Conservation (phyloP, 2,113 vertebrate genomes). For the Zosterops japonicus region DNA sequence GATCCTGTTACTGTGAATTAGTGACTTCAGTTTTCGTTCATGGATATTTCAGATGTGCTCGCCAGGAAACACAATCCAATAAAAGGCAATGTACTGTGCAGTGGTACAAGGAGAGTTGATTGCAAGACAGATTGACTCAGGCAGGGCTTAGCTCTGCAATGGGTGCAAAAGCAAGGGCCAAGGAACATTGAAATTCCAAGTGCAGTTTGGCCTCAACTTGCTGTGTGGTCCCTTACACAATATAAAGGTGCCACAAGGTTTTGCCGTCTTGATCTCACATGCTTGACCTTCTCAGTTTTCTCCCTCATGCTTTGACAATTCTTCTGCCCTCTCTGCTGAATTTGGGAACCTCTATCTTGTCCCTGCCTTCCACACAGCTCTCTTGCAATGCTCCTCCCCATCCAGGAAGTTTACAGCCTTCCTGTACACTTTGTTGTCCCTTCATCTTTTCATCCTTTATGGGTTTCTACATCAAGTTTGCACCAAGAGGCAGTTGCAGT, state of each 20-base stretch:
- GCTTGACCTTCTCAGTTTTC: neutral
- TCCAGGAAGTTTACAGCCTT: neutral
- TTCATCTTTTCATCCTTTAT: neutral
- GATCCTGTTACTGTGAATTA: neutral
- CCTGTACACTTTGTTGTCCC: no score
- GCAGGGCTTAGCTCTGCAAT: neutral
- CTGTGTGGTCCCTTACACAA: neutral
- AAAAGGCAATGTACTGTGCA: neutral
- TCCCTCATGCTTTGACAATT: neutral
- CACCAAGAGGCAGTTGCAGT: neutral
- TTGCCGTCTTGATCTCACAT: neutral
- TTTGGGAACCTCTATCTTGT: neutral
- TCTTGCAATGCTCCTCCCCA: neutral
- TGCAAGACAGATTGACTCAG: neutral
- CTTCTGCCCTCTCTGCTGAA: neutral
- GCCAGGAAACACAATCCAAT: neutral
- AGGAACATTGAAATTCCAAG: neutral
- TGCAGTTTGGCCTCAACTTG: neutral
- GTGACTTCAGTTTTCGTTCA: neutral
- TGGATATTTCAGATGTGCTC: neutral
- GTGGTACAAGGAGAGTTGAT: neutral
- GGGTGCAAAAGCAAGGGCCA: neutral
- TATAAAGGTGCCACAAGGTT: neutral
- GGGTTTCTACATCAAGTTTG: neutral
- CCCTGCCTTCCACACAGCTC: neutral